A percentile compares a stretch with the other conserved stretches of the same genome.
These are phyloP conservation scores for Percopsis transmontana DNA, from an alignment of 2,113 vertebrate genomes.

Conservation along the genomic window DNA sequence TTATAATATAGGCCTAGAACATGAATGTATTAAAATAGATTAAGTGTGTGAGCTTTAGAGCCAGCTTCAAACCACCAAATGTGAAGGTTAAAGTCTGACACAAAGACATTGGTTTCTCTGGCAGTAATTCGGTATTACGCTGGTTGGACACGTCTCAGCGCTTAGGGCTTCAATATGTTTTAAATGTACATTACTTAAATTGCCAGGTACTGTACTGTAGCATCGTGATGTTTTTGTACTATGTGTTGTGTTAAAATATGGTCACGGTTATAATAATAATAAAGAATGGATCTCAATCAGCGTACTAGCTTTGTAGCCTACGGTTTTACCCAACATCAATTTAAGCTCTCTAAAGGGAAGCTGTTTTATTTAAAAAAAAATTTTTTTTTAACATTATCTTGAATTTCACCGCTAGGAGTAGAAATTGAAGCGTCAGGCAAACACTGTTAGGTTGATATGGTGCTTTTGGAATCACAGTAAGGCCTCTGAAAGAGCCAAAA, in stretches of 20 bases:
- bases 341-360: too few species aligned
- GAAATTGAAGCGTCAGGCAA: conserved; percentile 9
- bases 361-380: too few species aligned
- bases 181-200: conserved; percentile 16
- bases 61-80: conserved; percentile 16
- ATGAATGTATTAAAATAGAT: conserved; percentile 16
- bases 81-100: background rate
- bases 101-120: conserved; percentile 8
- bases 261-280: background rate
- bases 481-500: conserved; percentile 34
- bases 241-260: background rate
- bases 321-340: too few species aligned
- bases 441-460: conserved; percentile 5
- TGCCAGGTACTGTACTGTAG: conserved; percentile 27
- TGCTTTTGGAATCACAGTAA: conserved; percentile 29
- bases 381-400: too few species aligned
- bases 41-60: conserved; percentile 17
- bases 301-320: too few species aligned
- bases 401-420: background rate
- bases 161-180: conserved; percentile 43
- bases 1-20: conserved; percentile 5
- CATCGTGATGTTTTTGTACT: conserved; percentile 10
- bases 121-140: conserved; percentile 23
- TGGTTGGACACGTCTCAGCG: conserved; percentile 31
- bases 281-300: too few species aligned